Evolutionary conservation across 2,113 vertebrate genomes (phyloP).

Genomic region (Tragelaphus strepsiceros): DNA sequence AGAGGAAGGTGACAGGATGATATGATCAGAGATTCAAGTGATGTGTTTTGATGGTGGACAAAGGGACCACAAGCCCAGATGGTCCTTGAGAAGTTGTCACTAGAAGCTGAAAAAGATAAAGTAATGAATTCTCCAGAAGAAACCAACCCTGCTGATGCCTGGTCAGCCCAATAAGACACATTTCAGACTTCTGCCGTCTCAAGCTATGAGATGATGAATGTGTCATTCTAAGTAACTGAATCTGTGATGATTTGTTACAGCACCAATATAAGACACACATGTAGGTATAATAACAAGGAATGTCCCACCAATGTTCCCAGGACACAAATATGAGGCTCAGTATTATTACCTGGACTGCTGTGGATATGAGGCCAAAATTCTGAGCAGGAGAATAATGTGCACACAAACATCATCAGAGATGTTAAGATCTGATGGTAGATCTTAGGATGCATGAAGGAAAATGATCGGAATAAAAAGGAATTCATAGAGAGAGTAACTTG

Average conservation of each 20-base stretch:
- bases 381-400: background rate
- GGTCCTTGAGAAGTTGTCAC: no score
- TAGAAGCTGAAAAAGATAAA: background rate
- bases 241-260: background rate
- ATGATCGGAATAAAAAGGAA: background rate
- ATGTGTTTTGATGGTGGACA: background rate
- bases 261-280: background rate
- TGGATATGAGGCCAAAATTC: background rate
- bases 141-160: background rate
- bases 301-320: background rate
- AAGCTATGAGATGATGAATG: background rate
- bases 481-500: background rate
- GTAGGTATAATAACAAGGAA: background rate
- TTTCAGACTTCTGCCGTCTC: background rate
- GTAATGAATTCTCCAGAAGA: background rate
- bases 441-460: background rate
- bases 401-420: background rate
- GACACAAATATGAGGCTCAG: background rate
- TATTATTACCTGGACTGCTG: background rate
- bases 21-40: background rate
- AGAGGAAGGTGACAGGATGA: background rate
- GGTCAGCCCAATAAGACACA: background rate
- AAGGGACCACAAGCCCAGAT: no score
- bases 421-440: background rate
- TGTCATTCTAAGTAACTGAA: background rate